A percentile compares a stretch with the other conserved stretches of the same genome.
Conservation (phyloP, 2,797 vertebrate species). For the Staurois parvus region DNA sequence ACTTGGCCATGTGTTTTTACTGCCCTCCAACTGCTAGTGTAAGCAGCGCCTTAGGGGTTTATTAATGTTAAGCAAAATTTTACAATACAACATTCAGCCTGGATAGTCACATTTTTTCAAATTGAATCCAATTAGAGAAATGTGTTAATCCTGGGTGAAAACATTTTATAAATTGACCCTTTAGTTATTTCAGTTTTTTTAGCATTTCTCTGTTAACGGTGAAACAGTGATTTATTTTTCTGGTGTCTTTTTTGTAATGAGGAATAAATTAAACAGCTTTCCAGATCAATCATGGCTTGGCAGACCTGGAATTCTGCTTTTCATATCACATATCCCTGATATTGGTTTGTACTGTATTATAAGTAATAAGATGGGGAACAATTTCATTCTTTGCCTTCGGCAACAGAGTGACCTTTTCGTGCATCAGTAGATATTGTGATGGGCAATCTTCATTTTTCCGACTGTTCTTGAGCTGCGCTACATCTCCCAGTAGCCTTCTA, state of each 20-base stretch:
- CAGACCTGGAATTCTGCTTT: not conserved
- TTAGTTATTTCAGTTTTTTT: too few relatives aligned
- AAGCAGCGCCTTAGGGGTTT: too few relatives aligned
- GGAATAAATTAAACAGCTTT: not conserved
- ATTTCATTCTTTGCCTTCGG: conserved; percentile 5
- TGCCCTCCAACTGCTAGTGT: too few relatives aligned
- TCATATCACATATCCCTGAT: not conserved
- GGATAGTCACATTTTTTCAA: too few relatives aligned
- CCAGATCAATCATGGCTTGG: not conserved
- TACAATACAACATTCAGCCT: too few relatives aligned
- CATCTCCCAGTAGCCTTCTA: not conserved
- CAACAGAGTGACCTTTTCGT: conserved; percentile 6
- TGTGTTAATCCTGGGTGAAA: too few relatives aligned
- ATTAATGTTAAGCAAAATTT: too few relatives aligned
- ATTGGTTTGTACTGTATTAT: conserved; percentile 1
- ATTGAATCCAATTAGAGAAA: too few relatives aligned
- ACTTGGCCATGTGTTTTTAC: too few relatives aligned
- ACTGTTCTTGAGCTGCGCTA: not conserved
- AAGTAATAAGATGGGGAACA: not conserved
- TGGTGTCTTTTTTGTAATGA: not conserved
- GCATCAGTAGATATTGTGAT: conserved; percentile 6
- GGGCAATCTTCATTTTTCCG: not conserved
- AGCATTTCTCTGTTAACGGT: not conserved
- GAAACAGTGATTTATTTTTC: not conserved
- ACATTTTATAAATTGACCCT: too few relatives aligned